Evolutionary conservation across 2,113 vertebrate species (phyloP).

Genomic region (Catharus fuscescens): DNA sequence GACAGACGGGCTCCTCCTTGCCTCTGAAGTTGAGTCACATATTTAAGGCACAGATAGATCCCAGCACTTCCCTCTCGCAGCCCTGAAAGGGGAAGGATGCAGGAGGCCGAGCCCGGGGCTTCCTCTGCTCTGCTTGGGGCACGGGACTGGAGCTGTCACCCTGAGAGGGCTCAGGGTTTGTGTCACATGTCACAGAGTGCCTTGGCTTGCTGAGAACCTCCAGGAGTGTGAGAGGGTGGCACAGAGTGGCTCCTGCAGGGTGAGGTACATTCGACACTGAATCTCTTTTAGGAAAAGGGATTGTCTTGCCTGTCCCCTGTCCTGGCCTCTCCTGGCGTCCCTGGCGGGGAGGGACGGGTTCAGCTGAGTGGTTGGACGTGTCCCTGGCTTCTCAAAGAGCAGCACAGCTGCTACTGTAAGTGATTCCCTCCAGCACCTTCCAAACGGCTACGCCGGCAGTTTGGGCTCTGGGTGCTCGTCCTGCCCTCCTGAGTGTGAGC

Average conservation of each 20-base stretch:
- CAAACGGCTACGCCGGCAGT: background rate
- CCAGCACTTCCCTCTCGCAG: conserved; percentile 55
- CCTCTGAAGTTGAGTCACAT: conserved; percentile 50
- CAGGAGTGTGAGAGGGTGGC: fast-evolving
- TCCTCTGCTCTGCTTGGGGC: background rate
- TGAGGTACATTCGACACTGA: fast-evolving
- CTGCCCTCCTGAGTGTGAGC: background rate
- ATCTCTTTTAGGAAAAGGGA: background rate
- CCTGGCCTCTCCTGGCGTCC: background rate
- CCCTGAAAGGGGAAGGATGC: conserved; percentile 60
- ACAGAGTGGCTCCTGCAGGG: background rate
- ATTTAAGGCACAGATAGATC: conserved; percentile 45
- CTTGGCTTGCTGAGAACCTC: fast-evolving
- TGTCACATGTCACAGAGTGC: background rate
- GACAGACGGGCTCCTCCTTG: conserved; percentile 64
- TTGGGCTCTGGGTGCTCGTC: background rate
- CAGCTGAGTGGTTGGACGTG: background rate
- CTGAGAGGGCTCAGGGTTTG: background rate
- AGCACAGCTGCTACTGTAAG: conserved; percentile 33
- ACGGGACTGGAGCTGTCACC: background rate
- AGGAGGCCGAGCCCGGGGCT: background rate
- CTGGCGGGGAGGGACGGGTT: background rate
- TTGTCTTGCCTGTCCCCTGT: background rate
- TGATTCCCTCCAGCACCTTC: background rate
- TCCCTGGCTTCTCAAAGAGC: background rate